Percentiles rank a stretch among this genome's conserved stretches.
Evolutionary conservation across 2,797 vertebrate genomes (phyloP).

Genomic region (Acrossocheilus fasciatus): DNA sequence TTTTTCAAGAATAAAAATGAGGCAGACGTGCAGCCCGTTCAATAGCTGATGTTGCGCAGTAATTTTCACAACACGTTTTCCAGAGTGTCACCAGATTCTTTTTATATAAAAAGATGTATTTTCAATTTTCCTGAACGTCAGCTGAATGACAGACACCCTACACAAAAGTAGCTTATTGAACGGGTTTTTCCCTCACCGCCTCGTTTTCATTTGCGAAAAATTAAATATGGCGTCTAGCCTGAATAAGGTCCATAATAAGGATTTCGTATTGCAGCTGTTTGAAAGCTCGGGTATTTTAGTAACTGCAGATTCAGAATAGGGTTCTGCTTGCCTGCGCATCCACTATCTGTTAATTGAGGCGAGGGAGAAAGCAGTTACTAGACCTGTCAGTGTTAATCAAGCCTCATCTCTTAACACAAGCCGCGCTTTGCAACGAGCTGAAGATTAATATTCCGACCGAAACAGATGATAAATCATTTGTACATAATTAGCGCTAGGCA

Average conservation of each 20-base stretch:
- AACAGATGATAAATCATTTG: slow-evolving; percentile 95
- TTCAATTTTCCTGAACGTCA: background rate
- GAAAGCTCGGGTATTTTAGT: slow-evolving; percentile 68
- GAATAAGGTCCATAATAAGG: slow-evolving; percentile 21
- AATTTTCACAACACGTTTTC: background rate
- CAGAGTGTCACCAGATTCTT: background rate
- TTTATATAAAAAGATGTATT: background rate
- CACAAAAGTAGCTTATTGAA: background rate
- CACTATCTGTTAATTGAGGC: slow-evolving; percentile 85
- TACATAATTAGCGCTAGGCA: slow-evolving; percentile 95
- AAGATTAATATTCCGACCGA: slow-evolving; percentile 90
- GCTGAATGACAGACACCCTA: background rate
- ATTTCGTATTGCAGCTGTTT: slow-evolving; percentile 82
- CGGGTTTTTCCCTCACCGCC: background rate
- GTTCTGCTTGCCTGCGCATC: slow-evolving; percentile 89
- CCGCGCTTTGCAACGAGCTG: slow-evolving; percentile 88
- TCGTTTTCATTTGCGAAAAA: slow-evolving; percentile 2
- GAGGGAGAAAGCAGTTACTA: slow-evolving; percentile 83
- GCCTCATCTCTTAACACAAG: slow-evolving; percentile 93
- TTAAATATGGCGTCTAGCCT: slow-evolving; percentile 16
- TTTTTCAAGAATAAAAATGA: background rate
- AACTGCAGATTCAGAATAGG: slow-evolving; percentile 75
- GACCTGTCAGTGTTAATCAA: slow-evolving; percentile 98
- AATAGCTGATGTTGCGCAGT: background rate
- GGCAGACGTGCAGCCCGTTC: background rate